Conservation (phyloP, 2,888 invertebrate genomes). For the Phortica magna region DNA sequence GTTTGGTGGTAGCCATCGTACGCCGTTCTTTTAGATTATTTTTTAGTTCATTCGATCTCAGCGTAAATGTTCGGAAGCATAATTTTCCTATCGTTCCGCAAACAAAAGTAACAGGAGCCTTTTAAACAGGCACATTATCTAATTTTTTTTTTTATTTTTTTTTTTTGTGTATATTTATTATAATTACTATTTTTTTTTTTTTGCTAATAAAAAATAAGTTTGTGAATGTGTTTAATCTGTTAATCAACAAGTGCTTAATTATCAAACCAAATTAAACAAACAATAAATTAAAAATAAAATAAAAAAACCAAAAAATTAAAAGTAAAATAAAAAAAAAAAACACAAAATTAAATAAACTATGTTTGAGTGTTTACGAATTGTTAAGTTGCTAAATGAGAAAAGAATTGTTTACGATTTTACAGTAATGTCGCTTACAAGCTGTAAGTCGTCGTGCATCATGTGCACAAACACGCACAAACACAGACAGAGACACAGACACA, state of each 20-base stretch:
- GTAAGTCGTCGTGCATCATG: slow-evolving; percentile 26
- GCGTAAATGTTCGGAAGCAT: slow-evolving; percentile 72
- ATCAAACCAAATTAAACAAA: not conserved
- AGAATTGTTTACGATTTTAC: too few species aligned
- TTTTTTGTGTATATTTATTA: not conserved
- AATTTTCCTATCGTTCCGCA: slow-evolving; percentile 15
- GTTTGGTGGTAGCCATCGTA: slow-evolving; percentile 9
- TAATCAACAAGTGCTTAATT: too few species aligned
- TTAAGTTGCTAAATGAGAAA: too few species aligned
- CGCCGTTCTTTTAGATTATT: slow-evolving; percentile 58
- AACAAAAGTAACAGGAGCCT: not conserved
- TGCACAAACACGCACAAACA: not conserved
- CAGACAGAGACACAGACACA: not conserved
- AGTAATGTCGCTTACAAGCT: not conserved
- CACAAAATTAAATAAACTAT: too few species aligned
- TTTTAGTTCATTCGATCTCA: slow-evolving; percentile 77
- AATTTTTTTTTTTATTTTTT: not conserved
- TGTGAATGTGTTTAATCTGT: too few species aligned
- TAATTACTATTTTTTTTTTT: not conserved
- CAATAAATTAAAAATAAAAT: slow-evolving; percentile 6
- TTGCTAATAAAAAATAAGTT: too few species aligned
- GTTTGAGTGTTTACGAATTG: too few species aligned
- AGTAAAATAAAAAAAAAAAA: not conserved
- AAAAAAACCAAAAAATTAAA: slow-evolving; percentile 1
- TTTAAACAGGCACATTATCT: not conserved